These are phyloP conservation scores for Cephus spinipes DNA, from an alignment of 2,888 invertebrate species.

Conservation along the genomic window DNA sequence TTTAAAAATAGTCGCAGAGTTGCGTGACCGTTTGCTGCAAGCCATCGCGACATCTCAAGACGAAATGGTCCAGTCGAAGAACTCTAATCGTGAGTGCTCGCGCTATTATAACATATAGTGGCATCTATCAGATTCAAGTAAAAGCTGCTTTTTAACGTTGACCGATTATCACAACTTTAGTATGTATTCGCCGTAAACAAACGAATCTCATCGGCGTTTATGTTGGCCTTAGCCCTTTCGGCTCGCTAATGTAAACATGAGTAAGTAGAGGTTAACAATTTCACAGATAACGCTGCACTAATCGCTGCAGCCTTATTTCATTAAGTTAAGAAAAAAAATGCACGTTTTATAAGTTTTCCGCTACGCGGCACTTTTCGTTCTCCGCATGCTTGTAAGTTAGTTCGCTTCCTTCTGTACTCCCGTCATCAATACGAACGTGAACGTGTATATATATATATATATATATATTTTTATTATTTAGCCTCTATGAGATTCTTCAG, in stretches of 20 bases:
- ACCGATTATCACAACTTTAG: conserved; percentile 33
- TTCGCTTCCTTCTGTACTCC: background rate
- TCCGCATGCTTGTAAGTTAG: background rate
- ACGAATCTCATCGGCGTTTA: conserved; percentile 45
- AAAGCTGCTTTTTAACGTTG: conserved; percentile 19
- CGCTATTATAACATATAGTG: background rate
- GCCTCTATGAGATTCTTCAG: background rate
- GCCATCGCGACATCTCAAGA: background rate
- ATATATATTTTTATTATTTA: background rate
- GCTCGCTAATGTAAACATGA: conserved; percentile 40
- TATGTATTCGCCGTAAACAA: conserved; percentile 39
- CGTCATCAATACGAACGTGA: background rate
- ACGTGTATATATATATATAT: background rate
- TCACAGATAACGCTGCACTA: conserved; percentile 45
- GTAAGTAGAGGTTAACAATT: conserved; percentile 53
- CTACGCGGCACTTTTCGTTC: conserved; percentile 1
- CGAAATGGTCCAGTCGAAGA: background rate
- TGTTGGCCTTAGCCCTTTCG: conserved; percentile 44
- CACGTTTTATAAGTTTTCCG: conserved; percentile 2
- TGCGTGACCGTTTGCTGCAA: background rate
- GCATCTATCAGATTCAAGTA: conserved; percentile 1
- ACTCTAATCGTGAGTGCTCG: background rate
- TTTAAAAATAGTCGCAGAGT: background rate
- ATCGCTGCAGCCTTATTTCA: conserved; percentile 43
- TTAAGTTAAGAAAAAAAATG: conserved; percentile 16